These are phyloP conservation scores for Uloborus diversus DNA, from an alignment of 1,140 invertebrate genomes.

Conservation along the genomic window DNA sequence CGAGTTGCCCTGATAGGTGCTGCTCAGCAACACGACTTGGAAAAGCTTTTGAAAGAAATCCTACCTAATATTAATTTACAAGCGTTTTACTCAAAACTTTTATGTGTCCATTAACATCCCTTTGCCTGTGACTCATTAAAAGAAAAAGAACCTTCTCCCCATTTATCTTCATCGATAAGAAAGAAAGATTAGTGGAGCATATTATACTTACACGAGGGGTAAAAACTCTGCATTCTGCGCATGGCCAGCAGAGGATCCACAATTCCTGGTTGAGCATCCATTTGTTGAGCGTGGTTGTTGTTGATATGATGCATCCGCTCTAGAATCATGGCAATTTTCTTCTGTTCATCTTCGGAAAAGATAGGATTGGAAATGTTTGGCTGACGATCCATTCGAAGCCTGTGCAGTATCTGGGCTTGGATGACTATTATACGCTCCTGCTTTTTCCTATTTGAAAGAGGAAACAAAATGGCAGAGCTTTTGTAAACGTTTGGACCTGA, in stretches of 20 bases:
- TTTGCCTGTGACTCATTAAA: too few species aligned
- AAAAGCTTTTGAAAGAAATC: too few species aligned
- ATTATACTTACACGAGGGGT: conserved; percentile 48
- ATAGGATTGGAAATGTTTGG: conserved; percentile 31
- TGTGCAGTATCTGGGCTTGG: conserved; percentile 33
- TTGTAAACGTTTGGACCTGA: too few species aligned
- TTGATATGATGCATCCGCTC: not conserved
- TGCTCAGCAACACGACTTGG: too few species aligned
- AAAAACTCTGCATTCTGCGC: conserved; percentile 47
- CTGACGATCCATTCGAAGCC: conserved; percentile 17
- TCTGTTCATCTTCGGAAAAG: conserved; percentile 41
- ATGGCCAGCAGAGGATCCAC: not conserved
- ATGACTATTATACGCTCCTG: conserved; percentile 34
- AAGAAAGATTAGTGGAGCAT: not conserved
- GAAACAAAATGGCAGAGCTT: too few species aligned
- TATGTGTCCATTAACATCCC: too few species aligned
- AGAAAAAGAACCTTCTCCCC: too few species aligned
- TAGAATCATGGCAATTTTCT: conserved; percentile 17
- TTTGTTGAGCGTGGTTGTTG: not conserved
- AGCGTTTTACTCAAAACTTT: too few species aligned
- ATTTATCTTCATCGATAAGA: too few species aligned
- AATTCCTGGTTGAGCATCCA: not conserved
- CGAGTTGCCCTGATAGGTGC: too few species aligned
- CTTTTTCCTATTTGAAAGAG: conserved; percentile 30
- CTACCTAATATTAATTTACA: too few species aligned